Base-by-base conservation (phyloP, 2,888 invertebrate genomes). In the Diaprepes abbreviatus region DNA sequence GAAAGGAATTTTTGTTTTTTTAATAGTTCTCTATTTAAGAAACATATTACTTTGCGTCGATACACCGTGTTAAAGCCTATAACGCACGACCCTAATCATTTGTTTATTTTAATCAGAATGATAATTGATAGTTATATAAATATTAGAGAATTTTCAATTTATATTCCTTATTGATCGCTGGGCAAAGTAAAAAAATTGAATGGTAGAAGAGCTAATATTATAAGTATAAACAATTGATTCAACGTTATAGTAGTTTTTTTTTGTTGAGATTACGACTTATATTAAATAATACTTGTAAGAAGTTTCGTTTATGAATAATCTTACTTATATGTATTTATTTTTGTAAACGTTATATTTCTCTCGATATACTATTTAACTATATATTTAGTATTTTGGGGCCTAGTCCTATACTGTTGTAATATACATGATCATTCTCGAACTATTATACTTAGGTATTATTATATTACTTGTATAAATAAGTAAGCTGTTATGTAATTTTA, bases 401-500 rank as follows among this genome's bases (percentile, higher is more conserved):
- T 45, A 59, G 59, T 59, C 59, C 45, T 45, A 14, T 43, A 1
- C 45, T 59, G 59, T 59, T 59, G 40, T 59, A 59, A 14, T 31
- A 43, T 59, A 59, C 6, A 10, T 19, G 17, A 43, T 50, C 28
- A 50, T 50, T 50, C 19, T 28, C 28, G 31, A 28, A 50, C 24
- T 14, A n/a, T n/a, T n/a, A 5, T 48, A 19, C 9, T 7, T 24
- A 24, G 24, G 48, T 48, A 48, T 24, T 21, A 43, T 21, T 43
- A 57, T 21, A 55, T 52, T 36, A 38, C 24, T 58, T 58, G 38
- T 38, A 58, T 40, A 59, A 59, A 24, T 24, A 24, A 59, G 28
- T 59, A 40, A 59, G 28, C 59, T 59, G 59, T 59, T 59, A 59
- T 57, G 16, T 59, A 59, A 59, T 50, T 50, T 28, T 50, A 50